Conservation (phyloP, 2,113 vertebrate genomes). For the Periophthalmus modestus region DNA sequence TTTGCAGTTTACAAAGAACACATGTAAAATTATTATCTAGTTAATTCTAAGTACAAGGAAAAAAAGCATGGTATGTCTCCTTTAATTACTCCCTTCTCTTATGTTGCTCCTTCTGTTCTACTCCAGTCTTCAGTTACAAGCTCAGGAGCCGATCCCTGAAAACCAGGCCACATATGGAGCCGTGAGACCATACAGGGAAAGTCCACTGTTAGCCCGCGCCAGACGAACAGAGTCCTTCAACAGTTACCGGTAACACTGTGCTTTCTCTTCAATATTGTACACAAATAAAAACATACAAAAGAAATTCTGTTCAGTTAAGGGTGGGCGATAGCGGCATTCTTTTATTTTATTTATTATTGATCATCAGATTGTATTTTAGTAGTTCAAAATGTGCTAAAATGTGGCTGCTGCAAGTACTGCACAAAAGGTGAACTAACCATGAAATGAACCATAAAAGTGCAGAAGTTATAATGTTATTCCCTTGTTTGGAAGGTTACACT, state of each 20-base stretch:
- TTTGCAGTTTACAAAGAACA: too few species aligned
- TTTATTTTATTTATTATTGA: too few species aligned
- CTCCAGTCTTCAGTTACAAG: slow-evolving; percentile 88
- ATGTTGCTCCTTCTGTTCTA: background rate
- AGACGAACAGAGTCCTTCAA: slow-evolving; percentile 94
- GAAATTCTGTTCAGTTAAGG: too few species aligned
- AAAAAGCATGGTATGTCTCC: too few species aligned
- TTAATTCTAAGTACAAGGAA: too few species aligned
- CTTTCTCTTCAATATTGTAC: background rate
- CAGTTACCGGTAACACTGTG: slow-evolving; percentile 76
- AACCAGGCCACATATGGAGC: slow-evolving; percentile 85
- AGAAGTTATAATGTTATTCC: background rate
- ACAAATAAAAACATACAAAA: background rate
- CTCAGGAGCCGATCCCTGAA: slow-evolving; percentile 83
- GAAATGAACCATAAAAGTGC: background rate
- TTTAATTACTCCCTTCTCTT: background rate
- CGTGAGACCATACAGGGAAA: slow-evolving; percentile 92
- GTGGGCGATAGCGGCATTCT: too few species aligned
- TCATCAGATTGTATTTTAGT: background rate
- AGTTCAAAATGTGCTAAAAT: background rate
- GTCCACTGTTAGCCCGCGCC: slow-evolving; percentile 90
- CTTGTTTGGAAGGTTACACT: background rate
- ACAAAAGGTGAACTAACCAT: background rate
- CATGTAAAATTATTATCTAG: too few species aligned
- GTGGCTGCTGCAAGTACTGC: background rate